Evolutionary conservation across 2,797 vertebrate species (phyloP).

Genomic region (Lindbergichthys nudifrons): DNA sequence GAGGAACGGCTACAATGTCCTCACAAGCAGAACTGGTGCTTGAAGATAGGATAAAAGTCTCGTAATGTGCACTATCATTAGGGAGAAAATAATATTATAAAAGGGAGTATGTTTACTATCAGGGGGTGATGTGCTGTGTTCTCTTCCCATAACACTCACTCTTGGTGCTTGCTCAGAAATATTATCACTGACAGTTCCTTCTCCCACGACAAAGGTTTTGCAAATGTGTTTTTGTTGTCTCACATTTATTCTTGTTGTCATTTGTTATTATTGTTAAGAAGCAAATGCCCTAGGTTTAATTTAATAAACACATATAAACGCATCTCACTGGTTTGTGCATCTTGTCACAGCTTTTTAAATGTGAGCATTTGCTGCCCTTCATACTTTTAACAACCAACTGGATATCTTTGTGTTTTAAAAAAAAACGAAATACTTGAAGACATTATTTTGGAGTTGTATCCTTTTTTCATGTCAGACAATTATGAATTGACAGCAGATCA

Average conservation of each 20-base stretch:
- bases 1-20: constrained; percentile 74
- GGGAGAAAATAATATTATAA: constrained; percentile 73
- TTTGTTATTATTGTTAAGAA: constrained; percentile 82
- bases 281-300: constrained; percentile 81
- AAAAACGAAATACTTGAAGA: neutral
- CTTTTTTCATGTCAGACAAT: too few relatives aligned
- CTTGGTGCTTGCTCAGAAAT: constrained; percentile 63
- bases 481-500: too few relatives aligned
- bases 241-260: constrained; percentile 54
- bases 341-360: neutral
- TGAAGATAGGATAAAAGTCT: constrained; percentile 75
- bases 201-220: constrained; percentile 52
- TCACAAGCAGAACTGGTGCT: constrained; percentile 67
- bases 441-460: neutral
- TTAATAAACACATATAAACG: constrained; percentile 78
- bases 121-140: constrained; percentile 69
- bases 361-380: neutral
- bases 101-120: constrained; percentile 69
- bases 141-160: constrained; percentile 64
- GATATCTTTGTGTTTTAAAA: neutral
- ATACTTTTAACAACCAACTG: neutral
- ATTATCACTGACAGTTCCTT: constrained; percentile 68
- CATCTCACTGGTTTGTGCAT: constrained; percentile 87
- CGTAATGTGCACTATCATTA: constrained; percentile 76
- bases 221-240: constrained; percentile 67